Conservation (phyloP, 2,888 invertebrate species). For the Pheosia tremula region DNA sequence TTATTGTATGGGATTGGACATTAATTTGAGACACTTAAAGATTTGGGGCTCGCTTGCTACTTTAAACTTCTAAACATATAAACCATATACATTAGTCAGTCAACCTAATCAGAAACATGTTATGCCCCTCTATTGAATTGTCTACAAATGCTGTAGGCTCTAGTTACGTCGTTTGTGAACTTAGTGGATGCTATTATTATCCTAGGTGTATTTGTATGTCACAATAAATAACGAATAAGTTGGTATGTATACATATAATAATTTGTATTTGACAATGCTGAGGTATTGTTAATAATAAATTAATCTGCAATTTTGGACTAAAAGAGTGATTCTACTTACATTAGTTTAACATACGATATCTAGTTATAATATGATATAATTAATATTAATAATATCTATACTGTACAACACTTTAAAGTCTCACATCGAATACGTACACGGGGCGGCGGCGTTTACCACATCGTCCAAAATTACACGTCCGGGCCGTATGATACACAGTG, state of each 20-base stretch:
- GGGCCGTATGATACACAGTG: conserved; percentile 62
- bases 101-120: no score
- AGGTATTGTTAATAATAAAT: conserved; percentile 68
- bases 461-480: conserved; percentile 61
- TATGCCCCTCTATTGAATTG: no score
- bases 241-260: not conserved
- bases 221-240: conserved; percentile 37
- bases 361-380: conserved; percentile 72
- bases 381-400: conserved; percentile 74
- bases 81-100: no score
- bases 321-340: conserved; percentile 78
- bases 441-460: conserved; percentile 55
- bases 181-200: conserved; percentile 22
- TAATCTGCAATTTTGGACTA: conserved; percentile 77
- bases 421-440: conserved; percentile 71
- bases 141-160: no score
- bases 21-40: no score
- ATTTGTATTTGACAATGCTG: conserved; percentile 20
- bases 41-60: no score
- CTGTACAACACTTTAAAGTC: conserved; percentile 81
- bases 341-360: conserved; percentile 68
- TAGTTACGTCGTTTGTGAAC: conserved; percentile 19
- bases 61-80: no score
- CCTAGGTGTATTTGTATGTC: conserved; percentile 23
- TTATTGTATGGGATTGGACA: no score